Evolutionary conservation across 2,113 vertebrate genomes (phyloP), one percentile per base, ranked within the genome.

Genomic region (Pluvianellus socialis): DNA sequence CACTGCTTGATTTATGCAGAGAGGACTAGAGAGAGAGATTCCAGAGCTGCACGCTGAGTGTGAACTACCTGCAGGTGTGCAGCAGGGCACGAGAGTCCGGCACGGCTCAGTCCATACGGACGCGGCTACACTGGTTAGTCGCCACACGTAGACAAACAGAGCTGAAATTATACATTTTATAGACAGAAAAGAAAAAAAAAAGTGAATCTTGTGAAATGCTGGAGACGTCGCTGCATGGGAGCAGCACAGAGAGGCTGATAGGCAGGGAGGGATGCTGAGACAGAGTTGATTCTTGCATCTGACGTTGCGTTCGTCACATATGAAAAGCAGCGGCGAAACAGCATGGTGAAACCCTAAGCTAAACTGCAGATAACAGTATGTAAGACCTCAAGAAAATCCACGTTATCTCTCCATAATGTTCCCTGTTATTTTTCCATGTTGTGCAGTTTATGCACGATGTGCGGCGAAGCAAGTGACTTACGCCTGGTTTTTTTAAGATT

Each of bases 1-100:
- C 87, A 97, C 97, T 93, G 98, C 87, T 97, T 98, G 98, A 98
- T 98, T 98, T 98, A 98, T 76, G 61, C 92, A 13, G 56, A 74
- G 76, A 63, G 86, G 88, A 18, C 67, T 67, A 44, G 76, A 49
- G 86, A 90, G 67, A 49, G 67, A 77, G 86, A 66, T 92, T 94
- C 38, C 92, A 79, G 95, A 74, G 88, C 68, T 27, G 49, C 27
- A 8, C 1, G 63, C 44, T 4, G 79, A 91, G 95, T 24, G 86
- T 52, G 79, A 82, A 74, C n/a, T 90, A 42, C 72, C 94, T 82
- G 70, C 63, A 86, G 68, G 93, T 80, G 92, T 68, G 73, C 23
- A 21, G 18, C 27, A 16, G 81, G 45, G 16, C 2, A 5, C 16
- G 12, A 33, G 23, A 40, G 56, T 67, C 91, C 6, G 0, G 55